A percentile compares a stretch with the other conserved stretches of the same genome.
Evolutionary conservation across 2,113 vertebrate genomes (phyloP).

Genomic region (Apus apus): DNA sequence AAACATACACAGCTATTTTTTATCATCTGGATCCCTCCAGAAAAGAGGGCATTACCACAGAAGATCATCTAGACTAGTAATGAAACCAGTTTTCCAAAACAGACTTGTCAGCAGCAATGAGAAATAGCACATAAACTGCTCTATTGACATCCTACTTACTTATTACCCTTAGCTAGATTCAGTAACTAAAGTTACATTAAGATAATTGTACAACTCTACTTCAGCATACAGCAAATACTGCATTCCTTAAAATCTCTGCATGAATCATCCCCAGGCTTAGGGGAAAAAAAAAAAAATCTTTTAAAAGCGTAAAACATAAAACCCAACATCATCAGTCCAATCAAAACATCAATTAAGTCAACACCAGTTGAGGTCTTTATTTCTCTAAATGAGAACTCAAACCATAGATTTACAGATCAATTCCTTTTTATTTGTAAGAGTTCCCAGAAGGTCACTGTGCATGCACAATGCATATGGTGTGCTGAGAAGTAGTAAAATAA

Average conservation of each 20-base stretch:
- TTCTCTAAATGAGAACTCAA: neutral
- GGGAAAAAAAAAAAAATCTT: neutral
- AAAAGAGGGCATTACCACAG: neutral
- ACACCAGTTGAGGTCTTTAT: neutral
- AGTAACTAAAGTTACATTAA: neutral
- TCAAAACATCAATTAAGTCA: neutral
- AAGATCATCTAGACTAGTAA: neutral
- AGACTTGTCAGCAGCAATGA: neutral
- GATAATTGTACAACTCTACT: neutral
- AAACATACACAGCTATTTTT: neutral
- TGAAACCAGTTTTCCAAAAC: neutral
- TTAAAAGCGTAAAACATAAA: neutral
- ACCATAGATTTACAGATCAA: neutral
- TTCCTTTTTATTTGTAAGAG: neutral
- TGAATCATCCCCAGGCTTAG: neutral
- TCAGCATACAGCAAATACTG: neutral
- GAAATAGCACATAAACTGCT: neutral
- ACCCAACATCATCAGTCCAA: neutral
- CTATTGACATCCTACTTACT: neutral
- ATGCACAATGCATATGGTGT: neutral
- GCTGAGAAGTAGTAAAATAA: neutral
- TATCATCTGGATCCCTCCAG: neutral
- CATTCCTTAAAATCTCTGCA: neutral
- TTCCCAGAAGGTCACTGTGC: neutral
- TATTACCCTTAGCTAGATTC: neutral